Percentiles rank a stretch among this genome's conserved stretches.
These are phyloP conservation scores for Climacteris rufus DNA, from an alignment of 2,113 vertebrate genomes.

Conservation along the genomic window DNA sequence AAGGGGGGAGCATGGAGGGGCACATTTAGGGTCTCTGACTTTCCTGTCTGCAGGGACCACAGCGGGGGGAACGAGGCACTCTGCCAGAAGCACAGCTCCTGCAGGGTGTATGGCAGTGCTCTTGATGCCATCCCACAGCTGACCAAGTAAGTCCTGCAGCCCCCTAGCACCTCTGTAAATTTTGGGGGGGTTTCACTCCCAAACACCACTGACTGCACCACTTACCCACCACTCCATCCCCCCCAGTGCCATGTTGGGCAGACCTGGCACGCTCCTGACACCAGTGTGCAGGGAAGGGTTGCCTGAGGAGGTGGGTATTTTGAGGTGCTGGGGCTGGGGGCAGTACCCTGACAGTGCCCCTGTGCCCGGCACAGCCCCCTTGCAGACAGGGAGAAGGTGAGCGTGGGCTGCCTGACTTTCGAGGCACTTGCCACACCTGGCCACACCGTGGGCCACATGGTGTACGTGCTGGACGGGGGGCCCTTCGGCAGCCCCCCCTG, in stretches of 20 bases:
- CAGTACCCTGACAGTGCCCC: neutral
- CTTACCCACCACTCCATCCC: neutral
- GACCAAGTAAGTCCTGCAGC: conserved; percentile 81
- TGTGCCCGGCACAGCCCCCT: conserved; percentile 74
- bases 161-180: neutral
- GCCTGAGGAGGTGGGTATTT: neutral
- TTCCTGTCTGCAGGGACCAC: conserved; percentile 83
- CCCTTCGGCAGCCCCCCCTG: conserved; percentile 78
- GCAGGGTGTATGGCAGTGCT: conserved; percentile 87
- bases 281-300: neutral
- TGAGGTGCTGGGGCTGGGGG: neutral
- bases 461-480: conserved; percentile 86
- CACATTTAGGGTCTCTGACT: neutral
- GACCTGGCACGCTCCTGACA: neutral
- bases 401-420: conserved; percentile 84
- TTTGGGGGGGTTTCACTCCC: neutral
- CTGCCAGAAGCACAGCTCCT: conserved; percentile 78
- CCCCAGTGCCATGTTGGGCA: neutral
- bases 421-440: conserved; percentile 89
- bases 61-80: conserved; percentile 89
- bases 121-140: conserved; percentile 90
- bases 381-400: conserved; percentile 82
- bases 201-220: neutral
- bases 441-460: conserved; percentile 94
- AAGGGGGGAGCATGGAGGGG: no score